A percentile compares a stretch with the other conserved stretches of the same genome.
Conservation (phyloP, 2,113 vertebrate genomes). For the Formicarius rufipectus region DNA sequence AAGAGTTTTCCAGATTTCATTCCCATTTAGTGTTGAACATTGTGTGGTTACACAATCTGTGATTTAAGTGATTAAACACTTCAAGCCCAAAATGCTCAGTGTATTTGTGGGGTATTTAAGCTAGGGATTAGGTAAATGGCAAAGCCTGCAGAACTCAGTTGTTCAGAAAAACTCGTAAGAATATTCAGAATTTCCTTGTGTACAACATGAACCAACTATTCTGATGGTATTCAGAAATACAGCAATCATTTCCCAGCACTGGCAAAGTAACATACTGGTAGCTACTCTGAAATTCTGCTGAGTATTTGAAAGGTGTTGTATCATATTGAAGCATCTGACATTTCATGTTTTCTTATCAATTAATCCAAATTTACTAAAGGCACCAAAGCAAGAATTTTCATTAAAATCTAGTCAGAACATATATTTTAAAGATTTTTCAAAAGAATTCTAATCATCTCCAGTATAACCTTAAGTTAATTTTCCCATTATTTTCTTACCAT, state of each 20-base stretch:
- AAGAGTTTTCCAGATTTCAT: background rate
- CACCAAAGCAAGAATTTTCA: conserved; percentile 1
- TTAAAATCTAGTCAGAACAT: background rate
- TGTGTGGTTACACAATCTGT: too few species aligned
- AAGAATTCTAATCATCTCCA: conserved; percentile 1
- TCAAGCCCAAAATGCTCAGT: background rate
- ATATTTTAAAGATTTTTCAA: background rate
- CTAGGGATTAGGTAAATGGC: background rate
- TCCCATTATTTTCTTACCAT: conserved; percentile 16
- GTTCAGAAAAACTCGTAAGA: background rate
- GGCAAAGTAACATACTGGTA: background rate
- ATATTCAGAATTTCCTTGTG: background rate
- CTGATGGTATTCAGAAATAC: background rate
- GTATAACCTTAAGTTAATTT: background rate
- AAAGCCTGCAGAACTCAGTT: background rate
- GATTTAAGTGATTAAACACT: background rate
- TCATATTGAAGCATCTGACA: background rate
- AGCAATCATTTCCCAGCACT: background rate
- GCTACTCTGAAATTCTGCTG: background rate
- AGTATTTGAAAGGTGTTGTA: conserved; percentile 16
- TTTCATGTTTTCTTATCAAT: conserved; percentile 8
- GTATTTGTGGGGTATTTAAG: background rate
- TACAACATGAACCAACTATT: background rate
- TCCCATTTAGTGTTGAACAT: background rate
- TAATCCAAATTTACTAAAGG: conserved; percentile 12